Conservation (phyloP, 2,888 invertebrate species). For the Bellardia bayeri region DNA sequence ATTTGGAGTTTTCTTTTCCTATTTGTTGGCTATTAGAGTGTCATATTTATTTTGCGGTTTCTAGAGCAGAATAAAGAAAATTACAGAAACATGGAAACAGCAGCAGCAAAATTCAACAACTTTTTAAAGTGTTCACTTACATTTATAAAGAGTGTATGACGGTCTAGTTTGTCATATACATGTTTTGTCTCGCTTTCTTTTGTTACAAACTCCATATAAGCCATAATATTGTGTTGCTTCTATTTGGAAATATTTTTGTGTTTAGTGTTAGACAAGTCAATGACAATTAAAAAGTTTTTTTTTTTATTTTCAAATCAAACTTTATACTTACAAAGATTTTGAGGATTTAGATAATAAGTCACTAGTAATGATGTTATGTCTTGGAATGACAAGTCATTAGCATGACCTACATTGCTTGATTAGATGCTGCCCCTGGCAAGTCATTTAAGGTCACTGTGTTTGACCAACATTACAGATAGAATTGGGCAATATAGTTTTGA, state of each 20-base stretch:
- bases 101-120: slow-evolving; percentile 50
- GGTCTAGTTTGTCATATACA: slow-evolving; percentile 32
- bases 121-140: slow-evolving; percentile 55
- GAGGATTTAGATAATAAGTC: neutral
- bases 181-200: slow-evolving; percentile 29
- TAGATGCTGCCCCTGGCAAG: neutral
- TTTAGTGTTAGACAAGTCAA: slow-evolving; percentile 26
- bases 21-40: slow-evolving; percentile 49
- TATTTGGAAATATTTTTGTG: neutral
- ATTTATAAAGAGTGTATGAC: slow-evolving; percentile 15
- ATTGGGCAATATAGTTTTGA: neutral
- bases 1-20: slow-evolving; percentile 23
- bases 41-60: slow-evolving; percentile 55
- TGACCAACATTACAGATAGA: neutral
- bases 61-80: neutral
- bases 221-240: neutral
- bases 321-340: neutral
- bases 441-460: neutral
- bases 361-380: neutral
- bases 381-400: neutral
- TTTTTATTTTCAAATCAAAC: neutral
- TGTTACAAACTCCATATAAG: neutral
- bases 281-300: slow-evolving; percentile 41
- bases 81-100: neutral
- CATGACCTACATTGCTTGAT: neutral